Percentiles rank a stretch among this genome's conserved stretches.
Conservation (phyloP, 2,888 invertebrate species). For the Stegophylla sp. region DNA sequence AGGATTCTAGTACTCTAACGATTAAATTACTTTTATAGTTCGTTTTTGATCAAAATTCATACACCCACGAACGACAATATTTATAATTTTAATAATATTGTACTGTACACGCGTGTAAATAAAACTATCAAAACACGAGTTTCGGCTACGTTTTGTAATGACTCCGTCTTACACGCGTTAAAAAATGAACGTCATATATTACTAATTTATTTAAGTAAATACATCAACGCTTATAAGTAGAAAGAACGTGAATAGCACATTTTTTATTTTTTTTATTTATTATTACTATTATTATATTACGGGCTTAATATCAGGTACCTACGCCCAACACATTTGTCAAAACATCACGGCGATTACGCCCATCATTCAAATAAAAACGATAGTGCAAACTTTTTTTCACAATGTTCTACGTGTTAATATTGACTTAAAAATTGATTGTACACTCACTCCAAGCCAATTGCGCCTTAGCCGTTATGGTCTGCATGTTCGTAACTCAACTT, state of each 20-base stretch:
- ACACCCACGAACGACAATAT: too few relatives aligned
- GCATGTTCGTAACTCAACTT: constrained; percentile 49
- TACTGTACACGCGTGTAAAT: too few relatives aligned
- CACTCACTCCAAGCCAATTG: constrained; percentile 58
- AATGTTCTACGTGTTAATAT: constrained; percentile 24
- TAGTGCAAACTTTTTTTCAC: constrained; percentile 11
- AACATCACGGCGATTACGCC: constrained; percentile 25
- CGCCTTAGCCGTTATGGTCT: constrained; percentile 53
- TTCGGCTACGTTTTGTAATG: too few relatives aligned
- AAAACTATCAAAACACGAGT: too few relatives aligned
- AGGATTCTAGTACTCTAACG: too few relatives aligned
- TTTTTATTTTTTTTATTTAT: too few relatives aligned
- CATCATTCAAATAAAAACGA: constrained; percentile 45
- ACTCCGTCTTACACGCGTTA: background rate
- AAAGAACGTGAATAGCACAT: background rate
- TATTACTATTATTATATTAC: too few relatives aligned
- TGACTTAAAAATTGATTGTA: constrained; percentile 26
- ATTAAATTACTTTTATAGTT: too few relatives aligned
- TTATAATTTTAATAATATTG: too few relatives aligned
- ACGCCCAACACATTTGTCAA: constrained; percentile 35
- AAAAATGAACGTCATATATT: background rate
- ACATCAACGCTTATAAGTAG: background rate
- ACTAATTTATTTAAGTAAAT: constrained; percentile 20
- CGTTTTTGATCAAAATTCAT: too few relatives aligned
- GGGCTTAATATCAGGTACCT: background rate